Percentiles rank a stretch among this genome's conserved stretches.
Conservation (phyloP, 2,888 invertebrate species). For the Pandemis cinnamomeana region DNA sequence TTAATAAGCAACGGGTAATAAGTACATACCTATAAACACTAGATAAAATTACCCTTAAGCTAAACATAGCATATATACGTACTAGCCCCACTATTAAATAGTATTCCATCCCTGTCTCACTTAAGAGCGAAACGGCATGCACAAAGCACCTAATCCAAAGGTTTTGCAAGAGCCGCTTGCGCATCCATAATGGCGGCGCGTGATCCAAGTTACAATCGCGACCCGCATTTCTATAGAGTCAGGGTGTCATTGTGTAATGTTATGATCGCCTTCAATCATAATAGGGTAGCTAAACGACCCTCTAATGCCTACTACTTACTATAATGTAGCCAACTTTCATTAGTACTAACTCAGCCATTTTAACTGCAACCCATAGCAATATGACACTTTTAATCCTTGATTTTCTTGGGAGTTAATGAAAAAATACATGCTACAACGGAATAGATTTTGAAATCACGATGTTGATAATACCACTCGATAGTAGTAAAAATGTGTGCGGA, state of each 20-base stretch:
- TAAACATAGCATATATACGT: background rate
- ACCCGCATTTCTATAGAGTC: conserved; percentile 68
- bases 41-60: too few relatives aligned
- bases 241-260: conserved; percentile 57
- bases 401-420: too few relatives aligned
- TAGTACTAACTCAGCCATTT: too few relatives aligned
- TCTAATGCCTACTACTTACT: background rate
- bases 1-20: too few relatives aligned
- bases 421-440: too few relatives aligned
- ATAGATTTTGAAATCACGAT: too few relatives aligned
- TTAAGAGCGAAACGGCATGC: background rate
- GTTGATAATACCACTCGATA: too few relatives aligned
- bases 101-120: background rate
- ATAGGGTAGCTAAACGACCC: background rate
- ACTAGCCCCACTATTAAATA: background rate
- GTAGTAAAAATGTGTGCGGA: too few relatives aligned
- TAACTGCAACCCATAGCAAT: too few relatives aligned
- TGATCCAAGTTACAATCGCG: conserved; percentile 64
- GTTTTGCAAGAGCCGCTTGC: conserved; percentile 50
- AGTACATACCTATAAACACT: too few relatives aligned
- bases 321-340: too few relatives aligned
- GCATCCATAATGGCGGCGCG: conserved; percentile 57
- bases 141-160: conserved; percentile 16
- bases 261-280: background rate
- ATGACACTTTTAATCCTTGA: too few relatives aligned